phyloP scores from a whole-genome alignment of 1,140 invertebrate genomes.

The Akabosia matsudoensis region DNA sequence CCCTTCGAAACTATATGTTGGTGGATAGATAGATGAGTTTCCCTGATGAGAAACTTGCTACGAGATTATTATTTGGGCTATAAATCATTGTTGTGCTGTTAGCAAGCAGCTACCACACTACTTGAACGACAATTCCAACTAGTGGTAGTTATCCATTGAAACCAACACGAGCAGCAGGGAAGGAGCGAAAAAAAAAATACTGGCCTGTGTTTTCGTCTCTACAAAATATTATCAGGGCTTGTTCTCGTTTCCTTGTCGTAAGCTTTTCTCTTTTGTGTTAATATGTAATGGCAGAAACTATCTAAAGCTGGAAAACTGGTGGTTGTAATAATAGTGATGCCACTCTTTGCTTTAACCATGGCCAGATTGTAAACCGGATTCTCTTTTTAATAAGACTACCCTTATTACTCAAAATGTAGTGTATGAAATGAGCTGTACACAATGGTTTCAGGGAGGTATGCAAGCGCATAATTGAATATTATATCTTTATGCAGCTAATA shows the following conservation, averaged over 20 bases:
- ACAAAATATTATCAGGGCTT: not conserved
- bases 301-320: too few species aligned
- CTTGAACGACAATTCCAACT: not conserved
- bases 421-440: too few species aligned
- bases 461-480: too few species aligned
- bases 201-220: not conserved
- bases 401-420: too few species aligned
- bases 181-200: too few species aligned
- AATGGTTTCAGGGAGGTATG: too few species aligned
- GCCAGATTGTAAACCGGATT: too few species aligned
- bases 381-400: too few species aligned
- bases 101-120: not conserved
- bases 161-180: not conserved
- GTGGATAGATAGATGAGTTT: constrained; percentile 24
- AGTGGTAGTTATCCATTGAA: not conserved
- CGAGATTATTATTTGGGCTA: constrained; percentile 39
- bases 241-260: not conserved
- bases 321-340: too few species aligned
- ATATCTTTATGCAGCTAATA: too few species aligned
- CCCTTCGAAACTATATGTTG: not conserved
- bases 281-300: constrained; percentile 3
- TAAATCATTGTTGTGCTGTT: constrained; percentile 37
- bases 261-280: constrained; percentile 4
- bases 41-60: constrained; percentile 27
- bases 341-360: too few species aligned